Evolutionary conservation across 1,140 invertebrate species (phyloP), one percentile per base, ranked within the genome.

Genomic region (Caenorhabditis remanei): DNA sequence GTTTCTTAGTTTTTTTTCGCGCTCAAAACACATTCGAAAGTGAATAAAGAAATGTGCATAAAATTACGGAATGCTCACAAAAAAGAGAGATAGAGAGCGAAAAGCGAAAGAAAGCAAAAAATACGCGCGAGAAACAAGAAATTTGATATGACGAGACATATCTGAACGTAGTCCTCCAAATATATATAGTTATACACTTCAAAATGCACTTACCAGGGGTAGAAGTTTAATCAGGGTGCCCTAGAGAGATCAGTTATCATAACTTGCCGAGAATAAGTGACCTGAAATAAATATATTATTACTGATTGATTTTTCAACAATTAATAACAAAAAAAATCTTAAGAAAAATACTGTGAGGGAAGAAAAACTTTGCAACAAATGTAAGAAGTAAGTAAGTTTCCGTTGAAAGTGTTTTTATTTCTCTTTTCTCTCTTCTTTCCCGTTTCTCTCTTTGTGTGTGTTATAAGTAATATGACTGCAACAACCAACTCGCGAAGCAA

Each of bases 381-480:
- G 50, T 24, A 79, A 16, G 41, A 58, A 84, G 56, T 63, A 84
- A 84, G 56, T 63, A 50, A 84, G 40, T 84, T 83, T 84, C 55
- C 55, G 56, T 84, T 84, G 82, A 84, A 84, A 84, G 82, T 83
- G 79, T 84, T 63, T 84, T 58, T 58, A 84, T 84, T 63, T 84
- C 82, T 79, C 46, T 50, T 79, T 24, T 50, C 46, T 53, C 46
- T 79, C 71, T 79, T 24, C 46, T 79, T 50, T 50, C 46, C 19
- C n/a, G n/a, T 79, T 53, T 79, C 71, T 79, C 46, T 79, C 16
- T 65, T 41, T 71, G 65, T 71, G 65, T 71, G 71, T 79, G 71
- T 79, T 79, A 79, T 79, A 79, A 79, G 71, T 79, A 79, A 79
- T 79, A 79, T 50, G 71, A 50, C 71, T 50, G 71, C 71, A 79